phyloP scores from a whole-genome alignment of 2,888 invertebrate genomes.

The Neoascia interrupta region DNA sequence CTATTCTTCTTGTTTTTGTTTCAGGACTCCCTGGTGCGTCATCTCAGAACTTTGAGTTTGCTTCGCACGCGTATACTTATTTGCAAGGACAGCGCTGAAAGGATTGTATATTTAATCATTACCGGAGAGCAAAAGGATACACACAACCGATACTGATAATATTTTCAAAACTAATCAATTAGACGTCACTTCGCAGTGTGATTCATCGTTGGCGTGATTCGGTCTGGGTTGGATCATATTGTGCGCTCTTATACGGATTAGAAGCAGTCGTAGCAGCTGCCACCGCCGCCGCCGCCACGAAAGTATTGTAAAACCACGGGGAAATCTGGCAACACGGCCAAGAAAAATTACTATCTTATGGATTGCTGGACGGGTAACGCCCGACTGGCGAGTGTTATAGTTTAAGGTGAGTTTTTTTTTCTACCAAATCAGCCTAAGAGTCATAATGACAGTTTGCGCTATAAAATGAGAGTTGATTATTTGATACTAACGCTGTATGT shows the following conservation, averaged over 20 bases:
- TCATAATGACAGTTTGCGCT: background rate
- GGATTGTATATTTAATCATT: constrained; percentile 9
- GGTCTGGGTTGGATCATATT: constrained; percentile 35
- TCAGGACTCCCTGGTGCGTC: constrained; percentile 38
- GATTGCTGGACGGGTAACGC: constrained; percentile 81
- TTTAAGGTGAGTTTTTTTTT: constrained; percentile 78
- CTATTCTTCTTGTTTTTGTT: constrained; percentile 19
- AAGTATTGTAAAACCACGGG: constrained; percentile 57
- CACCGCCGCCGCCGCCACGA: constrained; percentile 57
- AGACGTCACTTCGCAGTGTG: background rate
- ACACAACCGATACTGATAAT: too few relatives aligned
- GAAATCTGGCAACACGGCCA: constrained; percentile 75
- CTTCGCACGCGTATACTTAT: constrained; percentile 12
- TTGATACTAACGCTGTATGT: too few relatives aligned
- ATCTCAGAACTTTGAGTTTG: constrained; percentile 32
- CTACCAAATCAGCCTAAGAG: too few relatives aligned
- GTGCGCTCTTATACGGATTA: constrained; percentile 35
- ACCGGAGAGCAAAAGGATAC: constrained; percentile 1
- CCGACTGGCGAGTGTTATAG: constrained; percentile 81
- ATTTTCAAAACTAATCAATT: constrained; percentile 23
- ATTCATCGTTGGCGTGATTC: background rate
- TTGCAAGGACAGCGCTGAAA: constrained; percentile 29
- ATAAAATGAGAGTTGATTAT: too few relatives aligned
- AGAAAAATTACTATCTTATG: constrained; percentile 79
- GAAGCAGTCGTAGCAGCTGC: constrained; percentile 62